Base-by-base conservation (phyloP, 2,113 vertebrate genomes). In the Terrapene triunguis region DNA sequence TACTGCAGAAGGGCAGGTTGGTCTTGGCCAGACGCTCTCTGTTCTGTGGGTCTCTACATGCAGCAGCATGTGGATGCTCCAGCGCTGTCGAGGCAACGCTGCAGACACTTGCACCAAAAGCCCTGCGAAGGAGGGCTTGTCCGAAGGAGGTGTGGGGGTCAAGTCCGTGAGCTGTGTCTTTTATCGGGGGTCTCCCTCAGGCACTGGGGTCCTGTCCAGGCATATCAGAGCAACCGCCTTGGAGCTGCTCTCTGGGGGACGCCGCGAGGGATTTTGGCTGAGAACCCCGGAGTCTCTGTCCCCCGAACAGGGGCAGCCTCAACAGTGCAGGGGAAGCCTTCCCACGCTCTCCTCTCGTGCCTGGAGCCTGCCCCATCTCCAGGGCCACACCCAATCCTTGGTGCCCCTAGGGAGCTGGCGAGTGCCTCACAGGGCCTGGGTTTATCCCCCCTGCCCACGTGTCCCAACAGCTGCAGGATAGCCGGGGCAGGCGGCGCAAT, bases 1-100 rank as follows among this genome's bases (percentile, higher is more conserved):
- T 99, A 96, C 98, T 99, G 27, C 99, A 99, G 98, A 99, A 99
- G 88, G 99, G 98, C 59, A 99, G 99, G 99, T 99, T 19, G 47
- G 98, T 93, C 2, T 12, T 1, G 0, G 2, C 44, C 1, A 5
- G 17, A 10, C 2, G 0, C 1, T 10, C 2, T 32, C 1, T 2
- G 0, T 6, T 62, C 25, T 0, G 0, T 1, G 35, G 8, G 9
- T 32, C 42, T 19, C 54, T 19, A 53, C 48, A 3, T 25, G 85
- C 27, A 16, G 1, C 0, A 2, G 47, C 44, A 14, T 21, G 5
- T 1, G 0, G 72, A 4, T n/a, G 24, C 38, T 47, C 14, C 0
- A 29, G 47, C n/a, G 9, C 24, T 27, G 6, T 22, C 2, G 8
- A 29, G 9, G 24, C 32, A 1, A 1, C 0, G 13, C 88, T 38